phyloP scores from a whole-genome alignment of 2,113 vertebrate genomes.

The Trichomycterus rosablanca region DNA sequence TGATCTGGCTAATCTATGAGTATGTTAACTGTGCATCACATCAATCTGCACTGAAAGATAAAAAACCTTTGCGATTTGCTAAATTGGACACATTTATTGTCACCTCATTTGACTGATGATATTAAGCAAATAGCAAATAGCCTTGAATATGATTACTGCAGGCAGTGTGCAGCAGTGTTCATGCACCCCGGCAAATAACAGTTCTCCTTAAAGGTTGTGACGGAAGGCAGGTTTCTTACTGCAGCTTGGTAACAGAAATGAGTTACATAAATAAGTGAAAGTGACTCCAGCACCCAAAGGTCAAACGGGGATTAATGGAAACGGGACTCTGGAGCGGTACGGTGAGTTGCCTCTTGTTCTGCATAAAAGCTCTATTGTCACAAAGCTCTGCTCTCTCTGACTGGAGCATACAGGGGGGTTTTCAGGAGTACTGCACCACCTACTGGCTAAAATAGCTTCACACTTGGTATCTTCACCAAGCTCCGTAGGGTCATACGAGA shows the following conservation, averaged over 20 bases:
- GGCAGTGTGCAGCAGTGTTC: constrained; percentile 1
- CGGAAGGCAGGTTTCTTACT: constrained; percentile 8
- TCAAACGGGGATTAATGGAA: constrained; percentile 69
- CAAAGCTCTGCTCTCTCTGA: constrained; percentile 31
- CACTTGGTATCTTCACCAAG: constrained; percentile 21
- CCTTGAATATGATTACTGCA: too few species aligned
- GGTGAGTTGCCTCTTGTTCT: constrained; percentile 58
- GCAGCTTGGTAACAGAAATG: constrained; percentile 41
- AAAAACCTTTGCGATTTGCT: constrained; percentile 5
- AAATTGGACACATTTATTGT: constrained; percentile 19
- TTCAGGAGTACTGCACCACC: constrained; percentile 59
- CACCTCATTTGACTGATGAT: constrained; percentile 4
- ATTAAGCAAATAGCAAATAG: too few species aligned
- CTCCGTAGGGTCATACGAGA: constrained; percentile 24
- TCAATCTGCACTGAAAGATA: constrained; percentile 12
- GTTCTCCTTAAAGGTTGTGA: constrained; percentile 4
- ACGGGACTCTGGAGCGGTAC: constrained; percentile 60
- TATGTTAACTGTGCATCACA: background rate
- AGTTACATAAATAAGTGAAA: constrained; percentile 50
- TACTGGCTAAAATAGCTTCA: constrained; percentile 56
- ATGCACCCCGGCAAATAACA: background rate
- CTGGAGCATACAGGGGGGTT: constrained; percentile 12
- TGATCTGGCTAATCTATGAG: background rate
- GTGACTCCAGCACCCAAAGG: constrained; percentile 59
- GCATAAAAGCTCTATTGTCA: constrained; percentile 68